These are phyloP conservation scores for Apamea anceps DNA, from an alignment of 2,888 invertebrate genomes.

Conservation along the genomic window DNA sequence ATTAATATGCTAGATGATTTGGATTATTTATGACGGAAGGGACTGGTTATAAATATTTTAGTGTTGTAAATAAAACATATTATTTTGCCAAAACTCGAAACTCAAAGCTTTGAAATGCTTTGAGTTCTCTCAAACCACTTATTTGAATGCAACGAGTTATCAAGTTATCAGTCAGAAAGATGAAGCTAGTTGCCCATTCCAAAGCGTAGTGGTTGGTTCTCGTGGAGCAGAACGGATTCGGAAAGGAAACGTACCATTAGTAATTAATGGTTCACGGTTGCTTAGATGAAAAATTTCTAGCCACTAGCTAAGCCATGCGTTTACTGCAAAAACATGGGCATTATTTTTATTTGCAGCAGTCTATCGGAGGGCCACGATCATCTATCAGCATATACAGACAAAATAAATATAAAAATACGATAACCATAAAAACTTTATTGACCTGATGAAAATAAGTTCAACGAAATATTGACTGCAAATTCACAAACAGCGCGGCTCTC, in stretches of 20 bases:
- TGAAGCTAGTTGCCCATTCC: not conserved
- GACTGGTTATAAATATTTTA: not conserved
- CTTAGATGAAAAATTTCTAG: too few relatives aligned
- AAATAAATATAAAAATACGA: slow-evolving; percentile 27
- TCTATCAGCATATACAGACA: not conserved
- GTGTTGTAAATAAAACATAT: not conserved
- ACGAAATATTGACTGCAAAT: slow-evolving; percentile 36
- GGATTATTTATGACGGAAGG: slow-evolving; percentile 2
- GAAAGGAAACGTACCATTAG: not conserved
- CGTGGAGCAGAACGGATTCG: not conserved
- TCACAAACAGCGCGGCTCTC: slow-evolving; percentile 31
- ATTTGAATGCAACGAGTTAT: not conserved
- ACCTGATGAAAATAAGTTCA: slow-evolving; percentile 38
- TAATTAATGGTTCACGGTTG: too few relatives aligned
- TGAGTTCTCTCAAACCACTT: not conserved
- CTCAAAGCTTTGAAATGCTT: not conserved
- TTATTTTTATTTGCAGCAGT: not conserved
- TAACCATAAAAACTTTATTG: slow-evolving; percentile 33
- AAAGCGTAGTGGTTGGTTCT: not conserved
- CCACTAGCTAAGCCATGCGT: not conserved
- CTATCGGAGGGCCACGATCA: not conserved
- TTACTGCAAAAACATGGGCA: not conserved
- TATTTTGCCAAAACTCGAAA: not conserved
- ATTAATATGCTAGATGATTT: slow-evolving; percentile 9
- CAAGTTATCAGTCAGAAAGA: not conserved